Conservation (phyloP, 2,113 vertebrate genomes). For the Ahaetulla prasina region DNA sequence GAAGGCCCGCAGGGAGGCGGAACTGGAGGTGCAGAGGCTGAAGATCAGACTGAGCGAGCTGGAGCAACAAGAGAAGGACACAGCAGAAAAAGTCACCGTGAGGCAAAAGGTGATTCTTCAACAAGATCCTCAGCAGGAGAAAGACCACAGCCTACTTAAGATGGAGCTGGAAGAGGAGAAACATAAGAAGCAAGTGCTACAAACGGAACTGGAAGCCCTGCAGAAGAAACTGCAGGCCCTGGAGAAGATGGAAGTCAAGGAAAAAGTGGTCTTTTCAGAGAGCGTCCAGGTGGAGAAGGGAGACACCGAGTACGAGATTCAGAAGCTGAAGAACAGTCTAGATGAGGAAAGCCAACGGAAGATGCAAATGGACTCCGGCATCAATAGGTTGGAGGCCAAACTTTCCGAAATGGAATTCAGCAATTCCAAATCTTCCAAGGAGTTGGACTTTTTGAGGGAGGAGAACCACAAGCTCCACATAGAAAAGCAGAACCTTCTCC, state of each 20-base stretch:
- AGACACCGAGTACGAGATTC: slow-evolving; percentile 86
- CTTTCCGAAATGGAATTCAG: slow-evolving; percentile 88
- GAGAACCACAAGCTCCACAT: slow-evolving; percentile 88
- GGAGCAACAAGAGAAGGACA: slow-evolving; percentile 83
- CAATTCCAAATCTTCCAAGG: slow-evolving; percentile 91
- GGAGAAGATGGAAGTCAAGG: slow-evolving; percentile 87
- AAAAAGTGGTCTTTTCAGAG: slow-evolving; percentile 92
- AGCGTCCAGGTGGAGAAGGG: slow-evolving; percentile 92
- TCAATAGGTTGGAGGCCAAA: slow-evolving; percentile 72
- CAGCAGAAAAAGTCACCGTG: slow-evolving; percentile 86
- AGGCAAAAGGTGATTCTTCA: slow-evolving; percentile 95
- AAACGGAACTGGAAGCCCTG: slow-evolving; percentile 81
- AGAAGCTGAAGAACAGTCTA: slow-evolving; percentile 79
- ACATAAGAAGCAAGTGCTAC: slow-evolving; percentile 81
- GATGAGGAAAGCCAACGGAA: slow-evolving; percentile 84
- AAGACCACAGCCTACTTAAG: slow-evolving; percentile 86
- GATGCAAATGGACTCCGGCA: slow-evolving; percentile 81
- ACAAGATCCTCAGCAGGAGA: slow-evolving; percentile 94
- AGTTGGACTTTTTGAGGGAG: slow-evolving; percentile 88
- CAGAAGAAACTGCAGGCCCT: slow-evolving; percentile 77
- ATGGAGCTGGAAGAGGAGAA: slow-evolving; percentile 89
- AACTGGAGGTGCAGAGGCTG: slow-evolving; percentile 89
- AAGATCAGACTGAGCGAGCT: slow-evolving; percentile 78
- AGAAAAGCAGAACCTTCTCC: slow-evolving; percentile 87
- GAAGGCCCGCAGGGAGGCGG: slow-evolving; percentile 82